These are phyloP conservation scores for Mimachlamys varia DNA, from an alignment of 2,888 invertebrate genomes.

Conservation along the genomic window DNA sequence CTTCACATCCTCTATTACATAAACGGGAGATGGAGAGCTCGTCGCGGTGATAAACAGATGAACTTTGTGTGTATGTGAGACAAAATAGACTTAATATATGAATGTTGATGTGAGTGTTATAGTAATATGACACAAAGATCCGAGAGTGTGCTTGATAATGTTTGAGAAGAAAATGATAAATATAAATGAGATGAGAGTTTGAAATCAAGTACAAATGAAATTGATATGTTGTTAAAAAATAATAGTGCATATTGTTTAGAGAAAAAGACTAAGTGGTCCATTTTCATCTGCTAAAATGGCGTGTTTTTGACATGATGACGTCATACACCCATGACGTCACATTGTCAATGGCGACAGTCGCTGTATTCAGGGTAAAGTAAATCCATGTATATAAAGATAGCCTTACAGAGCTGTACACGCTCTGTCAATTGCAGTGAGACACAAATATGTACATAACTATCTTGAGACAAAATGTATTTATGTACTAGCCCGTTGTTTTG, in stretches of 20 bases:
- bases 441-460: slow-evolving; percentile 20
- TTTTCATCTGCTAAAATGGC: not conserved
- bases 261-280: not conserved
- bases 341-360: not conserved
- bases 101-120: not conserved
- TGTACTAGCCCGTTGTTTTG: not conserved
- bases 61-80: not conserved
- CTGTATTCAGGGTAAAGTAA: slow-evolving; percentile 19
- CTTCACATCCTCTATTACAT: slow-evolving; percentile 46
- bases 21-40: slow-evolving; percentile 50
- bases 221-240: not conserved
- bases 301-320: not conserved
- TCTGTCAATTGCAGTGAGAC: slow-evolving; percentile 28
- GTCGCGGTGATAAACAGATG: slow-evolving; percentile 35
- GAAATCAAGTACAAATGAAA: not conserved
- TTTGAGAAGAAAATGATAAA: not conserved
- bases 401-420: not conserved
- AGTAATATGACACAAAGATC: too few relatives aligned
- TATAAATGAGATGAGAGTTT: not conserved
- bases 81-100: not conserved
- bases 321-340: not conserved
- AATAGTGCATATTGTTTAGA: not conserved
- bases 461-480: not conserved
- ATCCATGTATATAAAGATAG: slow-evolving; percentile 2
- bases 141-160: not conserved